These are phyloP conservation scores for Abramis brama DNA, from an alignment of 2,113 vertebrate genomes.

Conservation along the genomic window DNA sequence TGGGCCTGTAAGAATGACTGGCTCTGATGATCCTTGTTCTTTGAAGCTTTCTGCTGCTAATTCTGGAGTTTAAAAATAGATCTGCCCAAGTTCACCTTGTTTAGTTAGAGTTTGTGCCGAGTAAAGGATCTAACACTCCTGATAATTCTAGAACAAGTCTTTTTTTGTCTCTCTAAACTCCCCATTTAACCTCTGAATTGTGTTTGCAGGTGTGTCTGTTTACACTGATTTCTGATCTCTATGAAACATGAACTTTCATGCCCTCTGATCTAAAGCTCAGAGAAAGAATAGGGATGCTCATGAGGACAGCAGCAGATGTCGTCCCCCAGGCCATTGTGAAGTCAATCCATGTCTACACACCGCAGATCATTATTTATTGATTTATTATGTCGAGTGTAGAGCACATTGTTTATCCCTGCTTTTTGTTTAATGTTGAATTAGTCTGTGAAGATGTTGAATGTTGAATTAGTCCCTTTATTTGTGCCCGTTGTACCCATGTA, in stretches of 20 bases:
- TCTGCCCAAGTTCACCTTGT: background rate
- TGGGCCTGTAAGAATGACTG: background rate
- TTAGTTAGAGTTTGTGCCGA: conserved; percentile 1
- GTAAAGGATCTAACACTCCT: background rate
- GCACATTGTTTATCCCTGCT: conserved; percentile 19
- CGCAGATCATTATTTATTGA: background rate
- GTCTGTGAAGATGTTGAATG: conserved; percentile 13
- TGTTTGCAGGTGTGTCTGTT: conserved; percentile 40
- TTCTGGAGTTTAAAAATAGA: conserved; percentile 25
- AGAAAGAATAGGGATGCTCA: background rate
- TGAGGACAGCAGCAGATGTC: conserved; percentile 18
- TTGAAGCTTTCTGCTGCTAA: background rate
- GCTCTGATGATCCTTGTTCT: background rate
- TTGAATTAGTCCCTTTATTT: conserved; percentile 22
- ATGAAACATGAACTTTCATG: conserved; percentile 46
- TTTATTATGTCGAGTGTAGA: conserved; percentile 23
- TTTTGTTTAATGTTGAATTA: conserved; percentile 25
- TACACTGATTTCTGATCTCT: conserved; percentile 23
- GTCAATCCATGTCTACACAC: conserved; percentile 24
- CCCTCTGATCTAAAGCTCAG: background rate
- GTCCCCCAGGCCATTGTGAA: background rate
- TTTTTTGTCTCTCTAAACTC: conserved; percentile 21
- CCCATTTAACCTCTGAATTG: conserved; percentile 17
- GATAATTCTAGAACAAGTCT: background rate
- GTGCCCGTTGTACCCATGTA: background rate